Evolutionary conservation across 2,113 vertebrate species (phyloP).

Genomic region (Muntiacus reevesi): DNA sequence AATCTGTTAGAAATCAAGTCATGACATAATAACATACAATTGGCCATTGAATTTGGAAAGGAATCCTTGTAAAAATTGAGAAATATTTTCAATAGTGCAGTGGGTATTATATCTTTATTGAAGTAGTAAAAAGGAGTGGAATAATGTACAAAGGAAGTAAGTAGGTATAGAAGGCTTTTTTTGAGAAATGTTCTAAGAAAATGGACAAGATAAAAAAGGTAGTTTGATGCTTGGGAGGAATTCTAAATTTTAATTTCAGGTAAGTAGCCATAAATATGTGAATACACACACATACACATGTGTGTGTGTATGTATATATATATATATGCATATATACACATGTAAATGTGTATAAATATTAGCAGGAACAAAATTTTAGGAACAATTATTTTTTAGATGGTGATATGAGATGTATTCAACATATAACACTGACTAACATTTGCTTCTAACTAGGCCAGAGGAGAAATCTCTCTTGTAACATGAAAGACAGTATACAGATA

Average conservation of each 20-base stretch:
- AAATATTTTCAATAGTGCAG: neutral
- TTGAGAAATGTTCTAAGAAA: neutral
- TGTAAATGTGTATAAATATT: neutral
- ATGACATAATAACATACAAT: neutral
- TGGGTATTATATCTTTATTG: neutral
- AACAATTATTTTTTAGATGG: neutral
- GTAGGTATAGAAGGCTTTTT: neutral
- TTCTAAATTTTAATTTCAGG: neutral
- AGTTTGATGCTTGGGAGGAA: neutral
- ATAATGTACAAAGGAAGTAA: neutral
- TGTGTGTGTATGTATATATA: rapidly evolving
- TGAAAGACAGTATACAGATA: neutral
- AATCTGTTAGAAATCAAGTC: neutral
- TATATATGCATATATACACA: neutral
- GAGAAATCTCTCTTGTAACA: neutral
- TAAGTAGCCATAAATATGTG: neutral
- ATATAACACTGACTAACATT: neutral
- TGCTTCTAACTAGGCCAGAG: neutral
- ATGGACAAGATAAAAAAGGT: neutral
- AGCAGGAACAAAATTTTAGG: neutral
- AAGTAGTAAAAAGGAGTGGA: neutral
- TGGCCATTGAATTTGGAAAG: neutral
- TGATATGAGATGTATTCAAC: neutral
- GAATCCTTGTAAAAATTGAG: neutral
- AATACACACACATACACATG: neutral